Percentiles rank a stretch among this genome's conserved stretches.
phyloP scores from a whole-genome alignment of 2,888 invertebrate genomes.

The Camptogramma bilineatum region DNA sequence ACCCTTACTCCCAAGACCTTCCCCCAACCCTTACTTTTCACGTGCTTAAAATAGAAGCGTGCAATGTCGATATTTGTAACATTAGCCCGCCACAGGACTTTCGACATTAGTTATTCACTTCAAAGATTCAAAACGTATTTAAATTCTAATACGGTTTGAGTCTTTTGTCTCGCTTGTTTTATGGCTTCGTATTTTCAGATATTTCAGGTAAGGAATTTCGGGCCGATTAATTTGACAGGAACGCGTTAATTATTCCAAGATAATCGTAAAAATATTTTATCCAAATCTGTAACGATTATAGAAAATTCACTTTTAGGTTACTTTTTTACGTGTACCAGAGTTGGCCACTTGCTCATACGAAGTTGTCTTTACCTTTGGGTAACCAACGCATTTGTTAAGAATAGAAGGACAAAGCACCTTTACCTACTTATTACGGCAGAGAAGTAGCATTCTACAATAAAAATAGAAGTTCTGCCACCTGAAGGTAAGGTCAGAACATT shows the following conservation, averaged over 20 bases:
- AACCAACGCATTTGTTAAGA: not conserved
- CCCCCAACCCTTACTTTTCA: conserved; percentile 77
- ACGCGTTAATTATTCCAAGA: not conserved
- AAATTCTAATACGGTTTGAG: conserved; percentile 46
- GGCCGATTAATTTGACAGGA: not conserved
- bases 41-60: conserved; percentile 83
- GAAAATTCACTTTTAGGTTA: no score
- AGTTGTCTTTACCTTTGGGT: no score
- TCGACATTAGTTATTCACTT: conserved; percentile 56
- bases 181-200: conserved; percentile 7
- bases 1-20: conserved; percentile 58
- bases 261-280: conserved; percentile 2
- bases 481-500: conserved; percentile 24
- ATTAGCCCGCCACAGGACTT: conserved; percentile 73
- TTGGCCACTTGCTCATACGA: no score
- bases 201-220: conserved; percentile 3
- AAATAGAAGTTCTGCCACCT: conserved; percentile 20
- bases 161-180: conserved; percentile 8
- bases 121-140: no score
- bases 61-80: conserved; percentile 82
- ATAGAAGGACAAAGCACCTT: conserved; percentile 2
- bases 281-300: no score
- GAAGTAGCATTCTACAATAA: conserved; percentile 20
- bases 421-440: not conserved
- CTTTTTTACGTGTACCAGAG: no score